Percentiles rank a stretch among this genome's conserved stretches.
Conservation (phyloP, 2,888 invertebrate genomes). For the Platypus cylindrus region DNA sequence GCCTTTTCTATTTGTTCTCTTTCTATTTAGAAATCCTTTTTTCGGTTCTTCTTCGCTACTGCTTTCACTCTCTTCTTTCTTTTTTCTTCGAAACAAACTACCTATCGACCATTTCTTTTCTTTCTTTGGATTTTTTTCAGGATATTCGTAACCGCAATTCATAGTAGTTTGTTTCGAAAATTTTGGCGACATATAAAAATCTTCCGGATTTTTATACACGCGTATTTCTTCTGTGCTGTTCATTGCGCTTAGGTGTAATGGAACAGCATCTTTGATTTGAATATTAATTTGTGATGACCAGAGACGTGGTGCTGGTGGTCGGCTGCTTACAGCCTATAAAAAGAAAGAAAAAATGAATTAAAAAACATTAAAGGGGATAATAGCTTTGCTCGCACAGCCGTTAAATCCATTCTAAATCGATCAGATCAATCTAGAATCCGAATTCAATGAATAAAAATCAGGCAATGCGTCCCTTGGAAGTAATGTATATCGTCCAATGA, state of each 20-base stretch:
- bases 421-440: too few relatives aligned
- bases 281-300: conserved; percentile 33
- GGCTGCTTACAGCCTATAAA: conserved; percentile 37
- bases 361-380: too few relatives aligned
- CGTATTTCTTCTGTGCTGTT: conserved; percentile 31
- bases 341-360: conserved; percentile 14
- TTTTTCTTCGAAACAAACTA: conserved; percentile 63
- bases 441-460: too few relatives aligned
- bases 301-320: conserved; percentile 32
- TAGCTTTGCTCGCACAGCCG: too few relatives aligned
- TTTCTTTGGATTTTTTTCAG: conserved; percentile 42
- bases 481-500: too few relatives aligned
- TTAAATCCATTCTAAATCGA: too few relatives aligned
- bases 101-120: conserved; percentile 70
- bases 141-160: conserved; percentile 39
- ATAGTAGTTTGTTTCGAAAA: conserved; percentile 28
- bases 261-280: conserved; percentile 25
- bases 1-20: conserved; percentile 33
- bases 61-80: conserved; percentile 50
- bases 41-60: conserved; percentile 39
- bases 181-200: conserved; percentile 25
- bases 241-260: conserved; percentile 21
- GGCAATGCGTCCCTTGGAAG: too few relatives aligned
- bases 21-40: conserved; percentile 30
- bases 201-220: conserved; percentile 18